phyloP scores from a whole-genome alignment of 2,797 vertebrate species.

The Calcarius lapponicus region DNA sequence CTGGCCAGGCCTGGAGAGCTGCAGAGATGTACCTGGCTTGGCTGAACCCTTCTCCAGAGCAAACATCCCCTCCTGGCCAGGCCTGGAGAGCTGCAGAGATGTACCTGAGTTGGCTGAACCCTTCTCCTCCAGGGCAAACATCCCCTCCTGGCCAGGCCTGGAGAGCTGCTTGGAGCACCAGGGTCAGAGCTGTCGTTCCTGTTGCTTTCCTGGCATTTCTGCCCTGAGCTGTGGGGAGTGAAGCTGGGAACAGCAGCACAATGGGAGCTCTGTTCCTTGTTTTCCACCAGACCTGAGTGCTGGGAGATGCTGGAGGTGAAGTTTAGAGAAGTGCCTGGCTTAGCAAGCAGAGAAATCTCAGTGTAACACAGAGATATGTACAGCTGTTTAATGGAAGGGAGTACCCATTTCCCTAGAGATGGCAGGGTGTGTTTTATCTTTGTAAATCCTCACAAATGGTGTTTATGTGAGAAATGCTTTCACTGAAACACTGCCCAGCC shows the following conservation, averaged over 20 bases:
- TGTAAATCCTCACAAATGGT: accelerated
- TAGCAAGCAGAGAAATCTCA: background rate
- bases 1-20: too few species aligned
- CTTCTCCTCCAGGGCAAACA: too few species aligned
- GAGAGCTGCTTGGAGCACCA: background rate
- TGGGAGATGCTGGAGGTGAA: background rate
- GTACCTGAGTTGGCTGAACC: too few species aligned
- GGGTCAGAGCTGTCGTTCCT: background rate
- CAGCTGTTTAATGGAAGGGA: background rate
- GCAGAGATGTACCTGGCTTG: too few species aligned
- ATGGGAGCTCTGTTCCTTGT: background rate
- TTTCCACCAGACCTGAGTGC: background rate
- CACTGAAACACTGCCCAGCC: background rate
- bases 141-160: too few species aligned
- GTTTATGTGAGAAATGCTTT: background rate
- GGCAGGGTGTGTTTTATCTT: background rate
- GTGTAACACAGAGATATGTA: background rate
- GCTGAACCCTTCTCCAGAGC: too few species aligned
- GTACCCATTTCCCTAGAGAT: background rate
- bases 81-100: too few species aligned
- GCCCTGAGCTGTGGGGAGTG: background rate
- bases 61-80: too few species aligned
- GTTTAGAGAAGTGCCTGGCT: background rate
- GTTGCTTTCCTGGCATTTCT: background rate
- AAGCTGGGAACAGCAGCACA: background rate